phyloP scores from a whole-genome alignment of 2,888 invertebrate species.

The Drosophila infuscata region DNA sequence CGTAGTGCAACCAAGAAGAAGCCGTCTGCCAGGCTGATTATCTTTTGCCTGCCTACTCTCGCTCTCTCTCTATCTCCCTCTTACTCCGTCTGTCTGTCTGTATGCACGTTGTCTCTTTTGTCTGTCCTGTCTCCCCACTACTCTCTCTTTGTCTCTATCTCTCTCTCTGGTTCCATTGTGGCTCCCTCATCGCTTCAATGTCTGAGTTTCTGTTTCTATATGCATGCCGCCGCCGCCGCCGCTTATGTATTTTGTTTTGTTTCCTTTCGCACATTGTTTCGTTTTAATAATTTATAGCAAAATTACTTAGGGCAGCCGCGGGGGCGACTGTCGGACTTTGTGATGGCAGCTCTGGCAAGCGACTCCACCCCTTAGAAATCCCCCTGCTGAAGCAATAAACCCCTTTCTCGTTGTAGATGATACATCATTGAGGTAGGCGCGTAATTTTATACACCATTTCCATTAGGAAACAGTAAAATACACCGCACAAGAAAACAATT shows the following conservation, averaged over 20 bases:
- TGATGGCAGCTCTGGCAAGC: conserved; percentile 12
- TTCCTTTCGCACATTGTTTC: conserved; percentile 74
- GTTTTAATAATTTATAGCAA: conserved; percentile 74
- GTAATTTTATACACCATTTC: conserved; percentile 71
- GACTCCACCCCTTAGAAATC: background rate
- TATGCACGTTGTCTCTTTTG: conserved; percentile 3
- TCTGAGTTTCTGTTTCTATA: conserved; percentile 37
- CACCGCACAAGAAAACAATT: conserved; percentile 38
- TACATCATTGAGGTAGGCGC: conserved; percentile 63
- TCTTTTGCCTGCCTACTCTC: conserved; percentile 22
- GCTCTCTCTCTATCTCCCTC: conserved; percentile 7
- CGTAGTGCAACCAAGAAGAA: conserved; percentile 51
- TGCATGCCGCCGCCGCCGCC: conserved; percentile 11
- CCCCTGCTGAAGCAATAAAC: background rate
- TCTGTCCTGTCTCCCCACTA: conserved; percentile 7
- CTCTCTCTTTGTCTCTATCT: background rate
- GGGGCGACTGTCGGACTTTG: conserved; percentile 20
- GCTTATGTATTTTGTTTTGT: conserved; percentile 62
- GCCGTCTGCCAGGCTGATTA: conserved; percentile 68
- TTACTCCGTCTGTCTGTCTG: conserved; percentile 5
- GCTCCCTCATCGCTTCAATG: conserved; percentile 18
- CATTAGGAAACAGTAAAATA: conserved; percentile 68
- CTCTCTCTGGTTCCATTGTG: background rate
- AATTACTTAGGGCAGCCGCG: conserved; percentile 45
- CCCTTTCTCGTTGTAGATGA: conserved; percentile 1